Conservation (phyloP, 2,797 vertebrate species). For the Coreius guichenoti region DNA sequence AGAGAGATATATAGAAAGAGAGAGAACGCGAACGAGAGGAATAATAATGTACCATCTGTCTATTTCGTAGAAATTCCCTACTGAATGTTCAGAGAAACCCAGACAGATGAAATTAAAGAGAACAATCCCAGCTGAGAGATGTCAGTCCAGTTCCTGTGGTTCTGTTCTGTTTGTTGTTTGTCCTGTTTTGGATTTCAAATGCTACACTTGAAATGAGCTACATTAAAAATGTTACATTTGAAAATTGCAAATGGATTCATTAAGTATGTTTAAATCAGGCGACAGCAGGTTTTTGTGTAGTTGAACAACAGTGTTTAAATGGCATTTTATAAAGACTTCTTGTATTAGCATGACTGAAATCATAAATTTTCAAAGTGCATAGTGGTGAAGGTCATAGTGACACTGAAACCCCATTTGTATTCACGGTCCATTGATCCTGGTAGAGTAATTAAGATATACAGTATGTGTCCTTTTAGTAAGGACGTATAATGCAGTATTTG, state of each 20-base stretch:
- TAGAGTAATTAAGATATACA: conserved; percentile 2
- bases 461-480: not conserved
- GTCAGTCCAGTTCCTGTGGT: not conserved
- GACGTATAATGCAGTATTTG: not conserved
- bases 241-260: not conserved
- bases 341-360: not conserved
- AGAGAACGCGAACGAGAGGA: not conserved
- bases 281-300: not conserved
- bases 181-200: not conserved
- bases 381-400: not conserved
- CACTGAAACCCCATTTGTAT: not conserved
- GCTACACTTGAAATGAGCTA: not conserved
- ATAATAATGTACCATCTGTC: conserved; percentile 38
- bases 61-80: conserved; percentile 19
- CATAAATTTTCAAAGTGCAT: not conserved
- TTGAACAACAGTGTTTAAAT: not conserved
- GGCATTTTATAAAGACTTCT: too few relatives aligned
- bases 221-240: not conserved
- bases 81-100: not conserved
- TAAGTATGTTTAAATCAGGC: not conserved
- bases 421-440: not conserved
- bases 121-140: not conserved
- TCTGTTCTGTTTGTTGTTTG: not conserved
- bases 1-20: not conserved
- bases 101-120: not conserved